These are phyloP conservation scores for Sylvilagus bachmani DNA, from an alignment of 2,113 vertebrate genomes.

Conservation along the genomic window DNA sequence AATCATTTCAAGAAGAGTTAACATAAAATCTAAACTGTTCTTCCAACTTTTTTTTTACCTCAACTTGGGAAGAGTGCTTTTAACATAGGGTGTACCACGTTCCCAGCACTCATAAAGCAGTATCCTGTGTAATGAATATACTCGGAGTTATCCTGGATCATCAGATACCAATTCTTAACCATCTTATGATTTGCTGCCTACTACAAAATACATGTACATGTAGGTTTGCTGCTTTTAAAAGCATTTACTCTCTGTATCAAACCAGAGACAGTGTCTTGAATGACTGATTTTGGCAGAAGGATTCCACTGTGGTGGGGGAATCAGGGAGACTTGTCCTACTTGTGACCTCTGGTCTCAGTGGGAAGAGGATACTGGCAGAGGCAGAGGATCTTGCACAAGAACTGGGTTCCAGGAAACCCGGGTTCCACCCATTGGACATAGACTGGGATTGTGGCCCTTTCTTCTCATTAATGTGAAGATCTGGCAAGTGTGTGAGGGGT, in stretches of 20 bases:
- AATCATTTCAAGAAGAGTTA: neutral
- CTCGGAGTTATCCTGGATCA: neutral
- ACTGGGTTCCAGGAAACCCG: neutral
- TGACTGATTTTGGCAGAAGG: neutral
- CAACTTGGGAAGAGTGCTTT: neutral
- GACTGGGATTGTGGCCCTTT: accelerated
- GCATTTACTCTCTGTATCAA: neutral
- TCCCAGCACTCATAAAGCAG: neutral
- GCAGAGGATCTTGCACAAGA: neutral
- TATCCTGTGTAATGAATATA: neutral
- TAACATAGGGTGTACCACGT: neutral
- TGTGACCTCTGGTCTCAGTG: neutral
- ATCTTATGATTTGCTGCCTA: neutral
- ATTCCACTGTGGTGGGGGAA: neutral
- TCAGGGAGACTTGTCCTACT: neutral
- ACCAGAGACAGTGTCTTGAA: neutral
- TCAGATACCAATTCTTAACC: neutral
- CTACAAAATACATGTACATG: neutral
- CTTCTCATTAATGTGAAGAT: neutral
- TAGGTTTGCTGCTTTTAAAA: neutral
- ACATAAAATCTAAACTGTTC: constrained; percentile 2
- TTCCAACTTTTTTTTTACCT: neutral
- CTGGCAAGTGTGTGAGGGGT: neutral
- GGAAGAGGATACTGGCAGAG: neutral
- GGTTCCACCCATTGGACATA: neutral